phyloP scores from a whole-genome alignment of 2,113 vertebrate genomes.

The Thinocorus orbignyianus region DNA sequence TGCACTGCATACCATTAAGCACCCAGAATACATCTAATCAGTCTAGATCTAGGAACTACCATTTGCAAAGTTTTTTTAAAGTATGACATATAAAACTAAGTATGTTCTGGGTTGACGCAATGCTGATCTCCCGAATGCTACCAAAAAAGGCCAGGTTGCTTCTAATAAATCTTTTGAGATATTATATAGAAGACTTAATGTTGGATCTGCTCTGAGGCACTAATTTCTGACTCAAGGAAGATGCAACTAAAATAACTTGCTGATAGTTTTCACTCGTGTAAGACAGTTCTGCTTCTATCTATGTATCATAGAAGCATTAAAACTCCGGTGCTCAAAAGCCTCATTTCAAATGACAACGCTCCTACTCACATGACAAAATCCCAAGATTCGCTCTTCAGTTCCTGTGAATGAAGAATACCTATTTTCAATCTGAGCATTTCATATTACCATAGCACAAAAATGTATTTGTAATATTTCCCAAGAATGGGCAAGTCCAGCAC shows the following conservation, averaged over 20 bases:
- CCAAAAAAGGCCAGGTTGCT: slow-evolving; percentile 41
- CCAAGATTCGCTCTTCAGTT: slow-evolving; percentile 9
- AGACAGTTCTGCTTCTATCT: neutral
- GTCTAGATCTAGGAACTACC: neutral
- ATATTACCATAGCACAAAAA: neutral
- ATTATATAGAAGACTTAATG: neutral
- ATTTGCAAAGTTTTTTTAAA: slow-evolving; percentile 12
- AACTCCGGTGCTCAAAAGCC: slow-evolving; percentile 21
- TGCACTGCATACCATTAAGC: neutral
- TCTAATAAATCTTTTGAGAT: slow-evolving; percentile 8
- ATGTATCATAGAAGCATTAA: slow-evolving; percentile 14
- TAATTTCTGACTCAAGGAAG: neutral
- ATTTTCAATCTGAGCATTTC: slow-evolving; percentile 30
- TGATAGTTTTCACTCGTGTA: neutral
- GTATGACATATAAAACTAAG: slow-evolving; percentile 7
- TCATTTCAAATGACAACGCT: slow-evolving; percentile 35
- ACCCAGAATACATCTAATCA: slow-evolving; percentile 17
- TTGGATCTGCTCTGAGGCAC: neutral
- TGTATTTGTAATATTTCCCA: neutral
- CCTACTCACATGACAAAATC: slow-evolving; percentile 40
- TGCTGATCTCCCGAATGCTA: neutral
- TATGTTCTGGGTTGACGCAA: neutral
- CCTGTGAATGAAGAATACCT: neutral
- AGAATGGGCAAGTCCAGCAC: neutral
- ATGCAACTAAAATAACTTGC: slow-evolving; percentile 28